Evolutionary conservation across 2,888 invertebrate genomes (phyloP).

Genomic region (Cephus pulcher): DNA sequence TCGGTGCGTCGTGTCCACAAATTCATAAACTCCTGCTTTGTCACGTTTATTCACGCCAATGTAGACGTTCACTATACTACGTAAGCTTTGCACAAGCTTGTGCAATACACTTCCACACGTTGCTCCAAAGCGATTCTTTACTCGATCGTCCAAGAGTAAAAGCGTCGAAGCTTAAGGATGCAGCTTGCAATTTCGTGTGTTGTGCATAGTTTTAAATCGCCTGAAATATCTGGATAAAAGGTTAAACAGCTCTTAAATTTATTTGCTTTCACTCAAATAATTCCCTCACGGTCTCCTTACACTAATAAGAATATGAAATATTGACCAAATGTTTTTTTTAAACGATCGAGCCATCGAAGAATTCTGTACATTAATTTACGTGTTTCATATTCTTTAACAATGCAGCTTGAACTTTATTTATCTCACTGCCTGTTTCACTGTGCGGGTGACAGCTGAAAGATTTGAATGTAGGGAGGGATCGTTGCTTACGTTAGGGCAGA

Average conservation of each 20-base stretch:
- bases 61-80: background rate
- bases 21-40: background rate
- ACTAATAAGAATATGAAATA: background rate
- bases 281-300: background rate
- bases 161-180: background rate
- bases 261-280: background rate
- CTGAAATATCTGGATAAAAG: background rate
- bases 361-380: background rate
- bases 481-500: background rate
- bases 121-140: background rate
- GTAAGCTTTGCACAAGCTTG: background rate
- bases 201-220: background rate
- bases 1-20: background rate
- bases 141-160: background rate
- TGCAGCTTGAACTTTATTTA: background rate
- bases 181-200: background rate
- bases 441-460: background rate
- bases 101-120: background rate
- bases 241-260: background rate
- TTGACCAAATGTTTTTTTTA: background rate
- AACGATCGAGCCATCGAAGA: background rate
- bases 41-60: background rate
- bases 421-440: background rate
- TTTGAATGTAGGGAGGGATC: background rate
- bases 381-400: background rate